Base-by-base conservation (phyloP, 2,113 vertebrate genomes). In the Odobenus rosmarus region DNA sequence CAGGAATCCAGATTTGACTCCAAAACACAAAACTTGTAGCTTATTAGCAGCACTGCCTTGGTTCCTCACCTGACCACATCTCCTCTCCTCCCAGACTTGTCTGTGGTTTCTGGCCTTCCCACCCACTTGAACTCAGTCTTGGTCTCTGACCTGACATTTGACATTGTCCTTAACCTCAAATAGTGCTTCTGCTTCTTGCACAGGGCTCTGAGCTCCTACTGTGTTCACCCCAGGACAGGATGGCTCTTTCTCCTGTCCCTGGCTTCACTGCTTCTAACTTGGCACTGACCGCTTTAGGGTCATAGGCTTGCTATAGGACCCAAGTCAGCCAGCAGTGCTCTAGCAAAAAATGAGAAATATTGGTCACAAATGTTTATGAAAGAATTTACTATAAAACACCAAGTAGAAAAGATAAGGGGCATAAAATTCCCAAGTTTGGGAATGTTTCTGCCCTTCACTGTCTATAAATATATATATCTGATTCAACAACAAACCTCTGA, bases 201-300 rank as follows among this genome's bases (percentile, higher is more conserved):
- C 18, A 24, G 51, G 51, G 9, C 1, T 62, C 8, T 42, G 23
- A 46, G 4, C 0, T 57, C 33, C 28, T 64, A 4, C 0, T 51
- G 46, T 64, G 42, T 9, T 53, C 36, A 14, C 36, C 15, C 46
- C 12, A 72, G 53, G 36, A 64, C 3, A n/a, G 51, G 51, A 61
- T 16, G 26, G 21, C 46, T 49, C 33, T 8, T 6, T 21, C 23
- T 28, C 15, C 24, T 4, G 2, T 33, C 14, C 42, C 28, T 81
- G 53, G 19, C 4, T 26, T 90, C 9, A 16, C 33, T 64, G 12
- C 11, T 82, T 91, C 28, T 86, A 57, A 57, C 49, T 18, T 77
- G 26, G 33, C 67, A 39, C 33, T 31, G 64, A 14, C 1, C n/a
- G 19, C 24, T 67, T 15, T 49, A 90, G 19, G 4, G 5, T 74